A percentile compares a stretch with the other conserved stretches of the same genome.
These are phyloP conservation scores for Isichthys henryi DNA, from an alignment of 2,113 vertebrate genomes.

Conservation along the genomic window DNA sequence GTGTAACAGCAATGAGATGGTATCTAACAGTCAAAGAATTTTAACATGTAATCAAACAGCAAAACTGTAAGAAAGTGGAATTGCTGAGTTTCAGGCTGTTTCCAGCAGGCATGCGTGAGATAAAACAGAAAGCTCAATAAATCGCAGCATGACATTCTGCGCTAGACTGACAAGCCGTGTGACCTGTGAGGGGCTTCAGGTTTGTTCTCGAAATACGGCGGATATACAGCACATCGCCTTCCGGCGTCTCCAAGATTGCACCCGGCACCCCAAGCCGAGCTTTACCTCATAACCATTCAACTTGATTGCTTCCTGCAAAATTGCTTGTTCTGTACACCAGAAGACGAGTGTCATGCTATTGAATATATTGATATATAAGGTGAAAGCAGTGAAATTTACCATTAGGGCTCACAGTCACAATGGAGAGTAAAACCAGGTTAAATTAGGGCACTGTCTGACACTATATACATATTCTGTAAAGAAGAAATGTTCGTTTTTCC, in stretches of 20 bases:
- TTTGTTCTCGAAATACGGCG: background rate
- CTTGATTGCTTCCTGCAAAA: constrained; percentile 6
- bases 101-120: background rate
- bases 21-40: background rate
- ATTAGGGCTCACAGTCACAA: background rate
- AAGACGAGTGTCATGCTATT: background rate
- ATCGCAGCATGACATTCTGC: background rate
- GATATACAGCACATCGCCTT: background rate
- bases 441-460: background rate
- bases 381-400: background rate
- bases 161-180: background rate
- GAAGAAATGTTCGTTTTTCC: background rate
- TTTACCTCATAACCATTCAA: constrained; percentile 10
- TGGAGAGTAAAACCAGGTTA: background rate
- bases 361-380: background rate
- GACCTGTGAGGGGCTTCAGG: background rate
- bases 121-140: background rate
- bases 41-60: background rate
- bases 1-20: no score
- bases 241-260: background rate
- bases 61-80: background rate
- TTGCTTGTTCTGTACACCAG: background rate
- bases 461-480: background rate
- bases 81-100: background rate
- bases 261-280: background rate